phyloP scores from a whole-genome alignment of 1,140 invertebrate genomes.

The Eueides isabella region DNA sequence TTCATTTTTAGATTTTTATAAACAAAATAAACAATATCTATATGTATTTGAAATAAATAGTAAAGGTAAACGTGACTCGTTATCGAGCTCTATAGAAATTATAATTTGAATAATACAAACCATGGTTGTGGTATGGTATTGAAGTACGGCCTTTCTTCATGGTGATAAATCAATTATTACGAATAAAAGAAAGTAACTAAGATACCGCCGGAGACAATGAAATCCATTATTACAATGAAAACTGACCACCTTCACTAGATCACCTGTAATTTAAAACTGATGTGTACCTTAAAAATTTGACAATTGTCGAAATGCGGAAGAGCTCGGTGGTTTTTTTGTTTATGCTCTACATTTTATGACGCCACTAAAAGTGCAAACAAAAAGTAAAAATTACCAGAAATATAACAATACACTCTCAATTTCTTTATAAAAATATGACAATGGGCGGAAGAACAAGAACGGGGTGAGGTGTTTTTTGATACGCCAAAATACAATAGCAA shows the following conservation, averaged over 20 bases:
- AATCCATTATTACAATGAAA: slow-evolving; percentile 71
- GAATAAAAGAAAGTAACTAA: slow-evolving; percentile 77
- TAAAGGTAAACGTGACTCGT: neutral
- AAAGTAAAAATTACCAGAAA: slow-evolving; percentile 59
- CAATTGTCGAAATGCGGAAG: slow-evolving; percentile 73
- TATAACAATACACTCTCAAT: slow-evolving; percentile 77
- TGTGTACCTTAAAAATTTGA: slow-evolving; percentile 47
- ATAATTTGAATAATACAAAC: slow-evolving; percentile 47
- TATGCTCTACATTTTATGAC: slow-evolving; percentile 76
- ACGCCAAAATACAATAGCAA: slow-evolving; percentile 59
- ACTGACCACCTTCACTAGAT: slow-evolving; percentile 75
- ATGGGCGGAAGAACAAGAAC: slow-evolving; percentile 46
- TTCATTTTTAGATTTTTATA: neutral
- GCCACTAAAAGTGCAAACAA: slow-evolving; percentile 67
- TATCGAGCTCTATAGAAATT: slow-evolving; percentile 25
- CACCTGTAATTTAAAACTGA: slow-evolving; percentile 78
- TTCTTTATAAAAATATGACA: slow-evolving; percentile 75
- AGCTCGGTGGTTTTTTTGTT: slow-evolving; percentile 68
- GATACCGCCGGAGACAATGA: slow-evolving; percentile 63
- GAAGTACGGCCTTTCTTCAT: slow-evolving; percentile 39
- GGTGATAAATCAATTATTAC: slow-evolving; percentile 73
- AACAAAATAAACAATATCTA: neutral
- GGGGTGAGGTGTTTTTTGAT: slow-evolving; percentile 78
- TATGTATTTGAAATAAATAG: neutral
- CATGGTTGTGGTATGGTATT: slow-evolving; percentile 44